Base-by-base conservation (phyloP, 1,140 invertebrate genomes). In the Drosophila malerkotliana region DNA sequence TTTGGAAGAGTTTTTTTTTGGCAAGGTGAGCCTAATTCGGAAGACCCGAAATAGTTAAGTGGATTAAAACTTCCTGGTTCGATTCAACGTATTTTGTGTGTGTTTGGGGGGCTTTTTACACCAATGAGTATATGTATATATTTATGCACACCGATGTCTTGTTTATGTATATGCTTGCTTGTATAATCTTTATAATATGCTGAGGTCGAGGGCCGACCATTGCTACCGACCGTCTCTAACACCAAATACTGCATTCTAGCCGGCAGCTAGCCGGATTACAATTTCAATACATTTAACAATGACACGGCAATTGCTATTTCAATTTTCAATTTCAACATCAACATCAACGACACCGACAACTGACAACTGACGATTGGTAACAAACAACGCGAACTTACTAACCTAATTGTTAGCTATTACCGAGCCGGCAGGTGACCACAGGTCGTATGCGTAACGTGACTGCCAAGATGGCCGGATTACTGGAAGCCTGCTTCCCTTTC, bases 381-480 rank as follows among this genome's bases (percentile, higher is more conserved):
- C 63, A 69, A 75, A 79, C 77, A 80, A 79, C 56, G 63, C 77
- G 64, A 75, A 80, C 74, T 77, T 77, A 69, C 57, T 79, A 79
- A 60, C 60, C 47, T 76, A 72, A 80, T 49, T 55, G 55, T 58
- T 79, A 34, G 59, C 73, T 44, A 15, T 54, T 45, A 21, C 32
- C 39, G 54, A 18, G 54, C 48, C 28, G 45, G 47, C 9, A 9
- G 12, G 18, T 9, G 62, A 45, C 32, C 53, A 49, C 53, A 34
- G 59, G 60, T 49, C 79, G 79, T 82, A 82, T 82, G 59, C 78
- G 72, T 53, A 68, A 81, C 69, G 57, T 48, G 10, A 39, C 21
- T 21, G 56, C 47, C 45, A 32, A 66, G 45, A 44, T 41, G 58
- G 58, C 63, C 62, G 62, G 58, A 49, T 49, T 44, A 24, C 62